Evolutionary conservation across 2,888 invertebrate species (phyloP).

Genomic region (Caenorhabditis japonica): DNA sequence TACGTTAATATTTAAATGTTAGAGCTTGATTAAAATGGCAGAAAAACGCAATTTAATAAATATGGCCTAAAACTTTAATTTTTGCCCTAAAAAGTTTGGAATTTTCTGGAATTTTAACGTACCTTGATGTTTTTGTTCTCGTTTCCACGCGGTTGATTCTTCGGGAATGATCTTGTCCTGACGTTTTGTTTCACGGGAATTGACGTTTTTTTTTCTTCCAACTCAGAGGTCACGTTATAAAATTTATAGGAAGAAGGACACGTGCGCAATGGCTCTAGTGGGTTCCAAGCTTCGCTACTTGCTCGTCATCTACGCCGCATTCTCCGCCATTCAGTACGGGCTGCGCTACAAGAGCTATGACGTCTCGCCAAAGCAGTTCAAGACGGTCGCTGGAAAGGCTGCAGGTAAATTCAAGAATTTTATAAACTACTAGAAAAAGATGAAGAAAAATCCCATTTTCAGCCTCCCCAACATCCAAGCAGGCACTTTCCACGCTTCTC

Average conservation of each 20-base stretch:
- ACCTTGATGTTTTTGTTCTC: not conserved
- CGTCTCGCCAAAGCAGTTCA: slow-evolving; percentile 73
- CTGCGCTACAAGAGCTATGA: slow-evolving; percentile 69
- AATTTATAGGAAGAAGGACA: slow-evolving; percentile 23
- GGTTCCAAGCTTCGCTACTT: slow-evolving; percentile 66
- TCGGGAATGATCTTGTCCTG: no score
- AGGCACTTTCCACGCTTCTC: slow-evolving; percentile 21
- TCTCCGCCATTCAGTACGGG: slow-evolving; percentile 54
- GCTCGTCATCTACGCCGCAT: slow-evolving; percentile 56
- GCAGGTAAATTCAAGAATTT: no score
- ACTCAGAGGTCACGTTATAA: not conserved
- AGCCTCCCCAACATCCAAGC: slow-evolving; percentile 32
- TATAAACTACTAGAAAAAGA: not conserved
- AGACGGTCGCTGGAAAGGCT: slow-evolving; percentile 63
- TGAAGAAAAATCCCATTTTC: slow-evolving; percentile 19
- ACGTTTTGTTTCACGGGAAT: no score
- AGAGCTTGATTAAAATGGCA: no score
- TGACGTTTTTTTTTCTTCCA: not conserved
- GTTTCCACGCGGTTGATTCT: not conserved
- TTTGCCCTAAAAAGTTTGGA: no score
- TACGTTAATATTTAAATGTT: no score
- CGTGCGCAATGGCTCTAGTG: slow-evolving; percentile 66
- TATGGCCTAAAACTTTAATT: no score
- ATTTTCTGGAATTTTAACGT: no score
- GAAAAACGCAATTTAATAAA: no score